Evolutionary conservation across 2,797 vertebrate genomes (phyloP), one percentile per base, ranked within the genome.

Genomic region (Micromesistius poutassou): DNA sequence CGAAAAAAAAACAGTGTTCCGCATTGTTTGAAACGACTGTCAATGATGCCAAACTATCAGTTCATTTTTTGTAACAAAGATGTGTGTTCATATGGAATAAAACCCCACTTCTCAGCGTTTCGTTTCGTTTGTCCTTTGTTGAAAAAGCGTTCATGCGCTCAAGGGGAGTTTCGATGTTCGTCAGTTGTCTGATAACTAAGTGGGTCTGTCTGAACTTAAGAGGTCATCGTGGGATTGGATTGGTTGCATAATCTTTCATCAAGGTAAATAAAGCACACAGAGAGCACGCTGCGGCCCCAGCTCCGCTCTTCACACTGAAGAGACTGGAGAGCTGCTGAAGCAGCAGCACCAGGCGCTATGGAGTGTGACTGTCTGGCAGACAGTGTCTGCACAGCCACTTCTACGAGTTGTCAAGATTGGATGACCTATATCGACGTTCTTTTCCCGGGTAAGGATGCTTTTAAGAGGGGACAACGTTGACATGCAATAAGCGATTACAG

Each of bases 311-410:
- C 28, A 6, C 25, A 13, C 40, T 42, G 10, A 40, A 40, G 38
- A 40, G 33, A 35, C 33, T 31, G 31, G 5, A 35, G 36, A 38
- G 2, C 33, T 2, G 33, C 33, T 33, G 33, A 5, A 33, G 36
- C 36, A 9, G 36, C 36, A 38, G 36, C 36, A 38, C 9, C 25
- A 25, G 66, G 28, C 25, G 13, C 0, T 25, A 94, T 93, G 93
- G 91, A 91, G 77, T 93, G 92, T 81, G 82, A 83, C 19, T 93
- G 92, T 80, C 86, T 87, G 6, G 76, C 76, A 4, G 78, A 84
- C 36, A 82, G 85, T 31, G 77, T 30, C 40, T 33, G 84, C 70
- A 77, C 74, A 6, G 30, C 42, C 30, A 72, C 28, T 4, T 74
- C 82, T 7, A 74, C 4, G 4, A 74, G 75, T 30, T 80, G 80